Percentiles rank a stretch among this genome's conserved stretches.
Evolutionary conservation across 2,797 vertebrate genomes (phyloP).

Genomic region (Megalops cyprinoides): DNA sequence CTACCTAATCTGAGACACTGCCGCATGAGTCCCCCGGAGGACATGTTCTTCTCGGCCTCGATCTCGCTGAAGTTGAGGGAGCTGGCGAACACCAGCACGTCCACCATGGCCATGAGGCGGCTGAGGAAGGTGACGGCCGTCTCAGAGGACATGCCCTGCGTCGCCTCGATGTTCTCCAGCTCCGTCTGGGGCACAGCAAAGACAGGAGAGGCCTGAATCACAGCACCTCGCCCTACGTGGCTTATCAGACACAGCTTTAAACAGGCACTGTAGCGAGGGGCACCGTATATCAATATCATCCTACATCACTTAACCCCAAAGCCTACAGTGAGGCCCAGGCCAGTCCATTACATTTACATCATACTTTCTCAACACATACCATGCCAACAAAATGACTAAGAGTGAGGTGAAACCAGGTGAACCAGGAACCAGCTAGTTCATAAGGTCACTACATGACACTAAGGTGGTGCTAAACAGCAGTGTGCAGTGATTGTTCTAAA

Average conservation of each 20-base stretch:
- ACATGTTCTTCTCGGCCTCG: slow-evolving; percentile 99
- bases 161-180: slow-evolving; percentile 93
- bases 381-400: neutral
- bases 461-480: neutral
- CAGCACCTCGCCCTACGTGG: neutral
- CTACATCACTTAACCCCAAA: neutral
- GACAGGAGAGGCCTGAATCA: slow-evolving; percentile 23
- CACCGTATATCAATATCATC: neutral
- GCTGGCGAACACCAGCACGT: slow-evolving; percentile 95
- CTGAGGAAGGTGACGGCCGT: slow-evolving; percentile 94
- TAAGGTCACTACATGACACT: neutral
- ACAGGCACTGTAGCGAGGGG: neutral
- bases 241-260: neutral
- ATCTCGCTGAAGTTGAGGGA: slow-evolving; percentile 99
- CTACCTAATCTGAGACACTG: slow-evolving; percentile 61
- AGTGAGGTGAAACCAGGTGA: neutral
- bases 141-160: slow-evolving; percentile 97
- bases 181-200: slow-evolving; percentile 80
- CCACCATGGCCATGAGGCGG: slow-evolving; percentile 97
- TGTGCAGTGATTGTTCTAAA: neutral
- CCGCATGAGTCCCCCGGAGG: slow-evolving; percentile 95
- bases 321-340: no score
- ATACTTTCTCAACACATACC: neutral
- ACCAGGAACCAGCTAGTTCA: neutral
- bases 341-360: neutral